Percentiles rank a stretch among this genome's conserved stretches.
Conservation (phyloP, 2,113 vertebrate genomes). For the Halcyon malimbica region DNA sequence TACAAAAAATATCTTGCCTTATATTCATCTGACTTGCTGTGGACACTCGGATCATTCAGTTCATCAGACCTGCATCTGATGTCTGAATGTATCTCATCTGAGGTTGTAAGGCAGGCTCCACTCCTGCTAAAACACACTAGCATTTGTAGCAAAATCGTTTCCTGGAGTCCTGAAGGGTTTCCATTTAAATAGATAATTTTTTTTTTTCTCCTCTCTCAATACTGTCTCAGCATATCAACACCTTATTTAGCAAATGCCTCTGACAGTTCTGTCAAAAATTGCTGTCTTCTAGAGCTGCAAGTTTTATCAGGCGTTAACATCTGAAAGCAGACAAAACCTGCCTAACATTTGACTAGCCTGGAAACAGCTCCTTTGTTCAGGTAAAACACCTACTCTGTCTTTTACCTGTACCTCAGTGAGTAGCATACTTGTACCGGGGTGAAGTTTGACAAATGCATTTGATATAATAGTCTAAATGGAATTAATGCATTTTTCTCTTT, state of each 20-base stretch:
- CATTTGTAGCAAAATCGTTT: not conserved
- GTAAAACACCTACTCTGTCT: not conserved
- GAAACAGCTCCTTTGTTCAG: not conserved
- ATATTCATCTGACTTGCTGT: not conserved
- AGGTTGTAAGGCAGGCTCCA: not conserved
- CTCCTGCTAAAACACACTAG: not conserved
- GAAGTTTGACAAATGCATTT: not conserved
- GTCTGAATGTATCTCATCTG: not conserved
- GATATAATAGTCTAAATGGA: not conserved
- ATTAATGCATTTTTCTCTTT: not conserved
- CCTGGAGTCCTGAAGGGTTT: not conserved
- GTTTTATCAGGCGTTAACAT: not conserved
- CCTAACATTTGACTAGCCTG: not conserved
- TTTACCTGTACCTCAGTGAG: not conserved
- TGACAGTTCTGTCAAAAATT: not conserved
- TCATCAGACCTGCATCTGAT: not conserved
- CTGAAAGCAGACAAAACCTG: not conserved
- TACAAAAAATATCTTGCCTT: not conserved
- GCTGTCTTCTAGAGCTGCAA: not conserved
- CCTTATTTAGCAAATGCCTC: not conserved
- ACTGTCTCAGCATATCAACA: not conserved
- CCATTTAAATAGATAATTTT: not conserved
- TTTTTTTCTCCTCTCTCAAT: too few species aligned
- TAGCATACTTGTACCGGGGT: not conserved
- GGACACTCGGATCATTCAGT: not conserved